Percentiles rank a stretch among this genome's conserved stretches.
These are phyloP conservation scores for Apodemia mormo DNA, from an alignment of 2,888 invertebrate genomes.

Conservation along the genomic window DNA sequence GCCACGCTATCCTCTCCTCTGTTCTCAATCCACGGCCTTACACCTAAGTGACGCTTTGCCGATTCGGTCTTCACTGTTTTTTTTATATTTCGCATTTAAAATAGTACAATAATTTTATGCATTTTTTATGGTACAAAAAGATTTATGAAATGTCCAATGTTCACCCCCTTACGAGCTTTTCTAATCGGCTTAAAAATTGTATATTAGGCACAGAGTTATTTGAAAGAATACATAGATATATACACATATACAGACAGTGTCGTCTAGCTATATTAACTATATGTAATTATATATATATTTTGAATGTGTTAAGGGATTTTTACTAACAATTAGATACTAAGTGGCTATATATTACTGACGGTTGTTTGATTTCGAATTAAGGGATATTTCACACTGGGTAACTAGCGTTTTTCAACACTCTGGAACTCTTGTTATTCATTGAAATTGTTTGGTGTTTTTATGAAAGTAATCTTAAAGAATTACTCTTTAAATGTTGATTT, in stretches of 20 bases:
- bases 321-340: constrained; percentile 78
- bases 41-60: constrained; percentile 22
- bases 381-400: constrained; percentile 34
- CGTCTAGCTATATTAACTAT: constrained; percentile 70
- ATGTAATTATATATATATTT: constrained; percentile 74
- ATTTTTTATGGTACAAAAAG: constrained; percentile 37
- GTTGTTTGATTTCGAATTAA: constrained; percentile 45
- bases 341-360: constrained; percentile 61
- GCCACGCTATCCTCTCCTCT: constrained; percentile 19
- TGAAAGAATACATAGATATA: constrained; percentile 65
- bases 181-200: constrained; percentile 72
- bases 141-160: constrained; percentile 53
- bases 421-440: no score
- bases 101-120: constrained; percentile 50
- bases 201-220: constrained; percentile 79
- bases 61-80: constrained; percentile 19
- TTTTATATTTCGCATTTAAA: constrained; percentile 24
- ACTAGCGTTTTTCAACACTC: not conserved
- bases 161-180: constrained; percentile 70
- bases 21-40: constrained; percentile 17
- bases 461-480: not conserved
- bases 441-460: no score
- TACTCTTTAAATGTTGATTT: not conserved
- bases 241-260: constrained; percentile 72
- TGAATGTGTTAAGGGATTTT: constrained; percentile 80